Base-by-base conservation (phyloP, 2,888 invertebrate species). In the Melolontha melolontha region DNA sequence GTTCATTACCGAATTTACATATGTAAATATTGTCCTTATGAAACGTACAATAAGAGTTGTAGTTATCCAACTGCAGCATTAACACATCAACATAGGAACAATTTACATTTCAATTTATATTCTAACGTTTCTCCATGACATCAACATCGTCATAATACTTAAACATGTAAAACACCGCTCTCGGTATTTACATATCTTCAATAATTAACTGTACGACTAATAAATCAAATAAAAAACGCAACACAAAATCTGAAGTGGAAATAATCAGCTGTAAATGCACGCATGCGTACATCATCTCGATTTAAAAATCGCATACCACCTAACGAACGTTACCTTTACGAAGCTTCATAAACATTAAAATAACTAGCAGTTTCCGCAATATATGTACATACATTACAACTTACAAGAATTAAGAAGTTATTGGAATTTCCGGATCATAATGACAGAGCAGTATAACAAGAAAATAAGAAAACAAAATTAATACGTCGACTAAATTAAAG, bases 21-120 rank as follows among this genome's bases (percentile, higher is more conserved):
- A 54, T 54, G 54, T 54, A 54, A 54, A 54, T 54, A 54, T 54
- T 17, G 40, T 54, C 17, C 7, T 12, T 29, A 29, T 51, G 29
- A 51, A 51, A 51, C 40, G 16, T 40, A n/a, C n/a, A 54, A 52
- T 29, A 52, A 51, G 29, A 51, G 29, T 34, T 16, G 16, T 29
- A 47, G 34, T 34, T 47, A 44, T 44, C 29, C 59, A 59, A 41
- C 14, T 14, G 57, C 16, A 14, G 11, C 29, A 59, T 59, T 59
- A 44, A 59, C 59, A 59, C 47, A 59, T 59, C 59, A 59, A 12
- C 47, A 44, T 40, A 54, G 11, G 14, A 44, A 47, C 34, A 27
- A 44, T 59, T 59, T 59, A 44, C 59, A 59, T 59, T 47, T 16
- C 44, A 59, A 59, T 59, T 59, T 59, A 44, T 29, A 59, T 44